phyloP scores from a whole-genome alignment of 2,797 vertebrate species.

The Cyclopterus lumpus region DNA sequence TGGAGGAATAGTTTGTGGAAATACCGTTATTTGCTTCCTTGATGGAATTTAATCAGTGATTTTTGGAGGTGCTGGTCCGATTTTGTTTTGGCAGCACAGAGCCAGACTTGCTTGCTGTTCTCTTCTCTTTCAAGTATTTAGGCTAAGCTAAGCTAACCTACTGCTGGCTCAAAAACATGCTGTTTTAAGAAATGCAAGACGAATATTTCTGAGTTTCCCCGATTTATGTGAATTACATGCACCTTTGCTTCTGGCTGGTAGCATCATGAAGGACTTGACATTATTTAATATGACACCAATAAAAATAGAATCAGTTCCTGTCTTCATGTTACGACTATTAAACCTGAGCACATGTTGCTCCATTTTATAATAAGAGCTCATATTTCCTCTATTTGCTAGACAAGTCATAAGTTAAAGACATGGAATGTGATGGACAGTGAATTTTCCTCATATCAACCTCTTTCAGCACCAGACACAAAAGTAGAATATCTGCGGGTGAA shows the following conservation, averaged over 20 bases:
- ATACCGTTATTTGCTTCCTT: neutral
- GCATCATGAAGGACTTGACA: neutral
- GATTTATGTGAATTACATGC: neutral
- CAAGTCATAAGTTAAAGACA: conserved; percentile 26
- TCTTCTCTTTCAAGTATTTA: neutral
- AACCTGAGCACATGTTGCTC: neutral
- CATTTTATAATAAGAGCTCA: neutral
- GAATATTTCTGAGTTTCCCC: neutral
- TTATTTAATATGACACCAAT: conserved; percentile 15
- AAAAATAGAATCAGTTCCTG: neutral
- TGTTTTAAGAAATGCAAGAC: neutral
- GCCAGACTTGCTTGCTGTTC: neutral
- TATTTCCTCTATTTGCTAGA: conserved; percentile 9
- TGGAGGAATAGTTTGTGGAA: neutral
- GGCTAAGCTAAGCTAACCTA: neutral
- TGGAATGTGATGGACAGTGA: conserved; percentile 16
- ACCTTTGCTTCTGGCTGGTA: conserved; percentile 3
- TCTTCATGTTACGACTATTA: neutral
- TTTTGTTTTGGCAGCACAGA: neutral
- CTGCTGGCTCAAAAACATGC: neutral
- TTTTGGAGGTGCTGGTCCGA: neutral
- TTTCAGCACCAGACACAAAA: conserved; percentile 28
- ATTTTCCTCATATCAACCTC: conserved; percentile 24
- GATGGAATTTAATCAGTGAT: neutral
- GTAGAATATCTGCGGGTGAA: conserved; percentile 47